A percentile compares a stretch with the other conserved stretches of the same genome.
Evolutionary conservation across 2,888 invertebrate genomes (phyloP).

Genomic region (Caenorhabditis sinica): DNA sequence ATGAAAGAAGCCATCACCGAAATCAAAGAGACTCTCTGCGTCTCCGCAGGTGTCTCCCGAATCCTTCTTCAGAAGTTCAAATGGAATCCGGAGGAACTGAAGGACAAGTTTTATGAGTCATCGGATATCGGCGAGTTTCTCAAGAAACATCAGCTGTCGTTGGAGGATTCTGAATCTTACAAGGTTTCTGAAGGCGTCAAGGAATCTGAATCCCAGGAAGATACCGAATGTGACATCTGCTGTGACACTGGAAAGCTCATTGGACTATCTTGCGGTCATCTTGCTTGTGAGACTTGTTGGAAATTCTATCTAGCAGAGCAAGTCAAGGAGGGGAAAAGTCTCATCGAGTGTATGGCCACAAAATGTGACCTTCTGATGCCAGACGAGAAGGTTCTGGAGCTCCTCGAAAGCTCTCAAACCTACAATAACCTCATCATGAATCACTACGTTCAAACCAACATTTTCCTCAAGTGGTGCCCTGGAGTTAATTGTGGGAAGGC

Average conservation of each 20-base stretch:
- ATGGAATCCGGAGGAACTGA: conserved; percentile 99
- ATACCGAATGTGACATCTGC: conserved; percentile 70
- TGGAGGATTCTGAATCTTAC: no score
- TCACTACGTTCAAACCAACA: conserved; percentile 89
- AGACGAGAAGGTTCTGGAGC: conserved; percentile 66
- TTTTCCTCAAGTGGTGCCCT: conserved; percentile 97
- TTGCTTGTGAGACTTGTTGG: conserved; percentile 90
- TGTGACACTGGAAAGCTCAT: conserved; percentile 63
- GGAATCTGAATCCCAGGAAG: not conserved
- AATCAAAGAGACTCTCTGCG: not conserved
- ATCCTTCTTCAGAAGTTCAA: conserved; percentile 97
- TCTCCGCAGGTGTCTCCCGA: conserved; percentile 88
- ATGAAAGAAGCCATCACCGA: conserved; percentile 87
- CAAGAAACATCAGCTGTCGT: no score
- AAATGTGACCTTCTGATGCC: conserved; percentile 70
- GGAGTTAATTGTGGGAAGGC: conserved; percentile 98
- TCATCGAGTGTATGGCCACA: conserved; percentile 70
- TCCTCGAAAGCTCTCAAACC: not conserved
- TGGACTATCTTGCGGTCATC: conserved; percentile 96
- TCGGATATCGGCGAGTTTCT: no score
- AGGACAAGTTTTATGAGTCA: conserved; percentile 93
- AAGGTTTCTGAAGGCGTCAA: conserved; percentile 88
- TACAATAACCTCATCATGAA: conserved; percentile 66
- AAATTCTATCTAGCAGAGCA: conserved; percentile 91
- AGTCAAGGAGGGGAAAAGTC: conserved; percentile 83